phyloP scores from a whole-genome alignment of 2,797 vertebrate species.

The Fundulus diaphanus region DNA sequence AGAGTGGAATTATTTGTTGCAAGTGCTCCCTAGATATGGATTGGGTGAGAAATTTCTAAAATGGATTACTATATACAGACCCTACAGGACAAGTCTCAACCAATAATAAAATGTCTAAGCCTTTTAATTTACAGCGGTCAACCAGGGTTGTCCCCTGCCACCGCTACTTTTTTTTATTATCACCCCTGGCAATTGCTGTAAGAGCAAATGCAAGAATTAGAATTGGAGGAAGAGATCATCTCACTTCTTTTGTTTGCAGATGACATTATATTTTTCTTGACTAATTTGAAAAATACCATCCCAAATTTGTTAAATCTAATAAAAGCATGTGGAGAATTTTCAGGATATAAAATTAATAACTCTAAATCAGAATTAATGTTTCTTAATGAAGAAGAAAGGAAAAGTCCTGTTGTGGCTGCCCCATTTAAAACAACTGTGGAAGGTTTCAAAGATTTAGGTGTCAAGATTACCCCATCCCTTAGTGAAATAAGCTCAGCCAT shows the following conservation, averaged over 20 bases:
- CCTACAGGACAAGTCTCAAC: background rate
- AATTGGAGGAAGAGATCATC: conserved; percentile 1
- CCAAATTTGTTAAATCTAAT: background rate
- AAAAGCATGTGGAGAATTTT: background rate
- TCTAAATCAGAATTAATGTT: conserved; percentile 2
- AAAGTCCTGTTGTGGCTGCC: background rate
- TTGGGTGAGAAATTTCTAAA: background rate
- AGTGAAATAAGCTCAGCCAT: background rate
- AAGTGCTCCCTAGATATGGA: background rate
- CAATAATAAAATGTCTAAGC: background rate
- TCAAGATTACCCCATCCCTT: background rate
- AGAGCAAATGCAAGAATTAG: background rate
- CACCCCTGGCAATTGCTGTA: background rate
- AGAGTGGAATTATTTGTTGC: background rate
- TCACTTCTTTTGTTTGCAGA: background rate
- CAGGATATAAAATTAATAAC: background rate
- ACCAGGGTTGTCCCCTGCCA: conserved; percentile 1
- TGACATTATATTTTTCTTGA: background rate
- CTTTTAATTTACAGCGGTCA: background rate
- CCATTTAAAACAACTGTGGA: too few relatives aligned
- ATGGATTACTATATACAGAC: background rate
- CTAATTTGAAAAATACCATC: background rate
- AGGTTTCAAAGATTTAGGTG: too few relatives aligned
- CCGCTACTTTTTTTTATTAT: background rate
- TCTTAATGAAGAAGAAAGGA: conserved; percentile 5